Percentiles rank a stretch among this genome's conserved stretches.
Evolutionary conservation across 2,113 vertebrate genomes (phyloP).

Genomic region (Malurus cyaneus): DNA sequence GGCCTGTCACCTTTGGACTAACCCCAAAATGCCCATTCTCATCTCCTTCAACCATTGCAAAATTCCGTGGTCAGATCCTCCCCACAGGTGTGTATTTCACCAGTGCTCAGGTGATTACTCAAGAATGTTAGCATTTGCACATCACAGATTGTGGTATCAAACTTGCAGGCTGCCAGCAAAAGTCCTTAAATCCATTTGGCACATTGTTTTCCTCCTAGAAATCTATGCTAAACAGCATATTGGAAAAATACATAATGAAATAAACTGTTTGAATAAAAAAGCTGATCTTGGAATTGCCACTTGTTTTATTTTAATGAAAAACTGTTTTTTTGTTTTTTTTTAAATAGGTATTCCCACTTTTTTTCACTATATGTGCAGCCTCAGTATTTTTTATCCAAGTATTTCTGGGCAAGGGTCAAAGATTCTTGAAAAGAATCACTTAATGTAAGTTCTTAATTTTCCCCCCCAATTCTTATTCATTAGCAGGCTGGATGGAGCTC

Average conservation of each 20-base stretch:
- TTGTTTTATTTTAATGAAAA: not conserved
- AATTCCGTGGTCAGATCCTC: not conserved
- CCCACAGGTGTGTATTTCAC: not conserved
- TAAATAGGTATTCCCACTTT: not conserved
- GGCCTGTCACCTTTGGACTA: not conserved
- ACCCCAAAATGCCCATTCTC: fast-evolving
- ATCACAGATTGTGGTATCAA: not conserved
- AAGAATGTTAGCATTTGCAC: not conserved
- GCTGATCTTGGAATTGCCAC: not conserved
- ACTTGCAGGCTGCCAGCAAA: not conserved
- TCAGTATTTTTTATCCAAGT: not conserved
- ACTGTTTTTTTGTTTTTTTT: not conserved
- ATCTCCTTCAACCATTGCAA: not conserved
- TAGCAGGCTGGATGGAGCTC: not conserved
- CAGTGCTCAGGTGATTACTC: not conserved
- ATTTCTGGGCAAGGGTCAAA: not conserved
- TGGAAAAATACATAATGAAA: not conserved
- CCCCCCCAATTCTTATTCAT: not conserved
- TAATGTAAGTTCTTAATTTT: not conserved
- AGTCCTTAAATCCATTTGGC: not conserved
- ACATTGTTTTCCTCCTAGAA: not conserved
- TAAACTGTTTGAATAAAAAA: not conserved
- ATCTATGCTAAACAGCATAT: not conserved
- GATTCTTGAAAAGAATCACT: not conserved
- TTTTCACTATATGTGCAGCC: not conserved